A percentile compares a stretch with the other conserved stretches of the same genome.
Evolutionary conservation across 2,113 vertebrate species (phyloP).

Genomic region (Mastomys coucha): DNA sequence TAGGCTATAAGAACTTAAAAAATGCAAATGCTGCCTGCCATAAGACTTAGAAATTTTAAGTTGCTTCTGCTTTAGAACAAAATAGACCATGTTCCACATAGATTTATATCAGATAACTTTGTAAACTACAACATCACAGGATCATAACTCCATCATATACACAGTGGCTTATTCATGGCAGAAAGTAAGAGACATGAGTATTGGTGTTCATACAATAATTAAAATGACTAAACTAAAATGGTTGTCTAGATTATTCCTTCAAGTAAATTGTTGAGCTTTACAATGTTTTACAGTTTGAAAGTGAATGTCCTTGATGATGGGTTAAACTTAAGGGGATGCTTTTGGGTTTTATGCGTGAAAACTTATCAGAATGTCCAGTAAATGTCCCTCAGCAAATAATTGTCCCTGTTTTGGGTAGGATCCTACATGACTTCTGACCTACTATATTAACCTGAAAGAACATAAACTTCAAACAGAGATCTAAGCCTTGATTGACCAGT

Average conservation of each 20-base stretch:
- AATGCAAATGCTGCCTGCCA: background rate
- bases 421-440: background rate
- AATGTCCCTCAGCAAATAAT: background rate
- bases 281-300: background rate
- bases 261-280: background rate
- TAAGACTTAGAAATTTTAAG: background rate
- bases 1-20: background rate
- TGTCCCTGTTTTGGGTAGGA: background rate
- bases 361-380: background rate
- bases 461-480: background rate
- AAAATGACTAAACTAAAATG: background rate
- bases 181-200: background rate
- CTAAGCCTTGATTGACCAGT: background rate
- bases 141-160: background rate
- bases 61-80: background rate
- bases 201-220: background rate
- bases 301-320: background rate
- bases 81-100: background rate
- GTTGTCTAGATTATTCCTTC: background rate
- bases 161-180: background rate
- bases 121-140: background rate
- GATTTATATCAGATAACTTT: background rate
- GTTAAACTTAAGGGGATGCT: background rate
- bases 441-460: background rate
- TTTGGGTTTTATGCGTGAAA: constrained; percentile 28